Conservation (phyloP, 2,888 invertebrate species). For the Tetragonula carbonaria region DNA sequence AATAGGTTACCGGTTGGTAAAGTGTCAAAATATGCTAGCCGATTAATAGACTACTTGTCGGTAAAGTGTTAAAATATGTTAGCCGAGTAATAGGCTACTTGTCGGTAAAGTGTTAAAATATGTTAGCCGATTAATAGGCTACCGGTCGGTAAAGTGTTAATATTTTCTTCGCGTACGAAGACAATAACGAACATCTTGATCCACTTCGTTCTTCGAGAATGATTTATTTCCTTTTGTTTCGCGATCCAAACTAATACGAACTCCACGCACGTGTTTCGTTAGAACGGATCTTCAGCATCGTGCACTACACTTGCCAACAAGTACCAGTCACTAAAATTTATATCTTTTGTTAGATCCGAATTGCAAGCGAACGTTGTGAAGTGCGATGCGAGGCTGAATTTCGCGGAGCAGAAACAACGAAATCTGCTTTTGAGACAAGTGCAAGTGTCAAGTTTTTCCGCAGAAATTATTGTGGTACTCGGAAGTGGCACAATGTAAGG, state of each 20-base stretch:
- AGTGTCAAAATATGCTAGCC: too few species aligned
- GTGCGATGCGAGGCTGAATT: constrained; percentile 8
- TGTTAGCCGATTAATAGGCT: too few species aligned
- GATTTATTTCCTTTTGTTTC: background rate
- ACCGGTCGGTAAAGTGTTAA: too few species aligned
- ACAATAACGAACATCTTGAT: background rate
- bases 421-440: constrained; percentile 9
- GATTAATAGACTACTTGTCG: too few species aligned
- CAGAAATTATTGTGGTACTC: background rate
- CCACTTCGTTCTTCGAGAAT: background rate
- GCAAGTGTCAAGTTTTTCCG: background rate
- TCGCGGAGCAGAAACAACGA: constrained; percentile 3
- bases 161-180: background rate
- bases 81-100: too few species aligned
- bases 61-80: too few species aligned
- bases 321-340: constrained; percentile 25
- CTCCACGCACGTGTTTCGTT: background rate
- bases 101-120: too few species aligned
- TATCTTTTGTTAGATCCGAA: constrained; percentile 18
- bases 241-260: background rate
- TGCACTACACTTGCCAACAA: background rate
- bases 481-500: background rate
- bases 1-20: too few species aligned
- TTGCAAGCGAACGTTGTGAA: constrained; percentile 9
- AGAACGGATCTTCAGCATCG: constrained; percentile 10